Base-by-base conservation (phyloP, 2,888 invertebrate species). In the Cosmorhoe ocellata region DNA sequence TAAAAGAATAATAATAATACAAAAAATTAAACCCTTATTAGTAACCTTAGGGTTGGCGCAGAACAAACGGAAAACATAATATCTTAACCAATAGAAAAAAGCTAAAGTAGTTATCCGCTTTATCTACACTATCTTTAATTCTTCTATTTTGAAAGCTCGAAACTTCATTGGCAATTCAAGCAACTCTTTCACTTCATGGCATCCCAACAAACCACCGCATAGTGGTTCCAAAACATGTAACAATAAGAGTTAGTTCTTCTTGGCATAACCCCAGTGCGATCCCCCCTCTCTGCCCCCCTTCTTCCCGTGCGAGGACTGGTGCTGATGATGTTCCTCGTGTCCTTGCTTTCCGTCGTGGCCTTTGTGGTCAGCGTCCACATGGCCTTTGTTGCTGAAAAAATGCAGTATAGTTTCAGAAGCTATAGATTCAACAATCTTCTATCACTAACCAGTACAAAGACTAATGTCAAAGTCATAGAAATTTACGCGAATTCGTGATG, bases 351-450 rank as follows among this genome's bases (percentile, higher is more conserved):
- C 92, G 46, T 93, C 91, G 78, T 92, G 84, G 0, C 93, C 93
- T 59, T 92, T 92, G 72, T 94, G 93, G 57, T 93, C 93, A 9
- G 92, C 91, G 56, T 93, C 93, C 52, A 92, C 77, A 64, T 93
- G 93, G 0, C 94, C 94, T 69, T 94, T 93, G 65, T 93, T 91
- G 55, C 91, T 90, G 75, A 33, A 44, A 24, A 41, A 11, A 27
- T 13, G 13, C 3, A 18, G 5, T 18, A 18, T 18, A 18, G 18
- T 18, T 18, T 18, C 18, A 2, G 18, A n/a, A n/a, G n/a, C n/a
- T n/a, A n/a, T n/a, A n/a, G n/a, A n/a, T n/a, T n/a, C n/a, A n/a
- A n/a, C n/a, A n/a, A n/a, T n/a, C n/a, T n/a, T n/a, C n/a, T n/a
- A n/a, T n/a, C n/a, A n/a, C n/a, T n/a, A n/a, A n/a, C n/a, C n/a